A percentile compares a stretch with the other conserved stretches of the same genome.
Conservation (phyloP, 2,888 invertebrate genomes). For the Chrysolina americana region DNA sequence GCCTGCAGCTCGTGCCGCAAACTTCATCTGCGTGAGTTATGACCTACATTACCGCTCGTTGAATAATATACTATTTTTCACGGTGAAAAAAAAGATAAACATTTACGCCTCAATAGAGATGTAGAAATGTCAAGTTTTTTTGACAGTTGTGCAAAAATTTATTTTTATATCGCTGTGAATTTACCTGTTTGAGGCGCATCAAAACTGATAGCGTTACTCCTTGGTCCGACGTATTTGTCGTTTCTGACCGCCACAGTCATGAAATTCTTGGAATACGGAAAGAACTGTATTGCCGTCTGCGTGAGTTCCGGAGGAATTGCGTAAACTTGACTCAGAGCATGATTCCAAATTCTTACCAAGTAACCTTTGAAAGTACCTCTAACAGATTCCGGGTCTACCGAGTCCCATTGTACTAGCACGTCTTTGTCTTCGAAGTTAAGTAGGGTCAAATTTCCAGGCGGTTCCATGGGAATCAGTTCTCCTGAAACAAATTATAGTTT, state of each 20-base stretch:
- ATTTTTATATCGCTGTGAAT: too few species aligned
- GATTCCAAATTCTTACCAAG: constrained; percentile 62
- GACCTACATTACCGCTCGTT: too few species aligned
- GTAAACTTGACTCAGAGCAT: constrained; percentile 60
- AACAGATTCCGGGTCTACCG: constrained; percentile 56
- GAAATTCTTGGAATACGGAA: constrained; percentile 63
- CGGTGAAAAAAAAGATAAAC: too few species aligned
- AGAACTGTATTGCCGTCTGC: constrained; percentile 60
- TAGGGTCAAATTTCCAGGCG: constrained; percentile 60
- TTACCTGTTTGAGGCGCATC: constrained; percentile 64
- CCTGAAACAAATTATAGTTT: constrained; percentile 49
- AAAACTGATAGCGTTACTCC: constrained; percentile 61
- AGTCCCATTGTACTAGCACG: constrained; percentile 60
- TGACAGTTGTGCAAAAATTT: too few species aligned
- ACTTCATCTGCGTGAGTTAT: too few species aligned
- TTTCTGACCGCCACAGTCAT: constrained; percentile 62
- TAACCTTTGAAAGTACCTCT: constrained; percentile 62
- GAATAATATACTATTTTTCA: too few species aligned
- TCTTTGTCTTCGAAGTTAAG: constrained; percentile 58
- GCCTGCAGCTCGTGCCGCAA: too few species aligned
- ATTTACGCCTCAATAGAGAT: too few species aligned
- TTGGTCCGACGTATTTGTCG: constrained; percentile 63
- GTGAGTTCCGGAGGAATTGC: constrained; percentile 60
- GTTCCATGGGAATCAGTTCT: constrained; percentile 60
- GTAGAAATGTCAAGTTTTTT: too few species aligned